Evolutionary conservation across 2,797 vertebrate species (phyloP).

Genomic region (Gymnocypris eckloni): DNA sequence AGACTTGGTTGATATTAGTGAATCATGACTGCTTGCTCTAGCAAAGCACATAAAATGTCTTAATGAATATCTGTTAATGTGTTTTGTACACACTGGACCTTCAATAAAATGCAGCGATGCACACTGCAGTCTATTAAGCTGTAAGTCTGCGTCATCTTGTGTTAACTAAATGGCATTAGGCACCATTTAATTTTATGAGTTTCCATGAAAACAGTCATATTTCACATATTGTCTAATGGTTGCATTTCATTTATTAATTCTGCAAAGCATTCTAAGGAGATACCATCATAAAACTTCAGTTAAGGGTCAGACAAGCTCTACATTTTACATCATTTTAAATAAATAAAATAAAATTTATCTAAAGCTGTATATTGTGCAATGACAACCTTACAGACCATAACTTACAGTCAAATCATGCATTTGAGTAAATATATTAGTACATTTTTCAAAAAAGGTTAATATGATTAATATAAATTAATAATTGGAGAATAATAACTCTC

Average conservation of each 20-base stretch:
- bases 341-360: not conserved
- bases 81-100: constrained; percentile 38
- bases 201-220: constrained; percentile 23
- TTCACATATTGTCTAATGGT: constrained; percentile 17
- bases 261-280: not conserved
- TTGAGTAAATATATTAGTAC: not conserved
- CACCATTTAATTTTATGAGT: constrained; percentile 57
- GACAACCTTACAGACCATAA: not conserved
- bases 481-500: not conserved
- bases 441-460: not conserved
- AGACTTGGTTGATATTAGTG: constrained; percentile 24
- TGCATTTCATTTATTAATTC: not conserved
- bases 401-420: not conserved
- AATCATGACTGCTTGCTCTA: constrained; percentile 14
- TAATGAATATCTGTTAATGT: constrained; percentile 59
- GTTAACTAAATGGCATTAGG: constrained; percentile 45
- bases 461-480: not conserved
- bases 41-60: constrained; percentile 45
- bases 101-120: constrained; percentile 49
- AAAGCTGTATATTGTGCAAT: not conserved
- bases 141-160: constrained; percentile 45
- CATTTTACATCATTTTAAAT: not conserved
- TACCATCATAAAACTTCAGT: not conserved
- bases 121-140: constrained; percentile 39
- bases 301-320: not conserved